Evolutionary conservation across 2,888 invertebrate species (phyloP).

Genomic region (Meteorus colon): DNA sequence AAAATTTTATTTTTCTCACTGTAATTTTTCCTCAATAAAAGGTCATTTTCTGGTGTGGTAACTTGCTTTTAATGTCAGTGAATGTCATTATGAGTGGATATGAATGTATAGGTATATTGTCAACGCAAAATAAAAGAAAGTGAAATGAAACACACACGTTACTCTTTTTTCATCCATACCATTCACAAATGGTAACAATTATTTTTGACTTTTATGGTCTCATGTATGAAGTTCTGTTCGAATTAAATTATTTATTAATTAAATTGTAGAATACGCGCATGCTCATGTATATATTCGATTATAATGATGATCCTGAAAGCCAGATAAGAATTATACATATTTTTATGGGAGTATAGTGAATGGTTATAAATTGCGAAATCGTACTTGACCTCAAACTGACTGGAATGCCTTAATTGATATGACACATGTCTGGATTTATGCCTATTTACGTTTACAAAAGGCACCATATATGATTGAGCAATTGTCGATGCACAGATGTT

Average conservation of each 20-base stretch:
- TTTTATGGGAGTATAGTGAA: slow-evolving; percentile 20
- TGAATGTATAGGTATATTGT: not conserved
- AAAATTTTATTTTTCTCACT: too few relatives aligned
- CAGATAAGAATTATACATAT: slow-evolving; percentile 22
- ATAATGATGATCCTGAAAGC: not conserved
- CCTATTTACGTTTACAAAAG: not conserved
- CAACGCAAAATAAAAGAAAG: not conserved
- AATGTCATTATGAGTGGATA: not conserved
- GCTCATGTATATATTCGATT: not conserved
- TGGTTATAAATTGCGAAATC: slow-evolving; percentile 49
- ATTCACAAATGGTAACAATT: slow-evolving; percentile 39
- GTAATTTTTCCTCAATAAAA: not conserved
- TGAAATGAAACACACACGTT: not conserved
- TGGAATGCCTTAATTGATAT: slow-evolving; percentile 50
- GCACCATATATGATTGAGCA: not conserved
- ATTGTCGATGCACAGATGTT: slow-evolving; percentile 44
- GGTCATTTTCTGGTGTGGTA: slow-evolving; percentile 29
- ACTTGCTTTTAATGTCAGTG: slow-evolving; percentile 21
- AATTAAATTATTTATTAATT: slow-evolving; percentile 32
- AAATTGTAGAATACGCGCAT: slow-evolving; percentile 2
- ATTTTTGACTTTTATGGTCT: slow-evolving; percentile 39
- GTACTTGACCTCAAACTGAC: slow-evolving; percentile 55
- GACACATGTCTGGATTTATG: slow-evolving; percentile 38
- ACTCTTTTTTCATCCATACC: slow-evolving; percentile 6
- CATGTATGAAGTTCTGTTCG: not conserved